Percentiles rank a stretch among this genome's conserved stretches.
Evolutionary conservation across 92 coral and sea anemone genomes (phyloP).

Genomic region (Ricordea florida): DNA sequence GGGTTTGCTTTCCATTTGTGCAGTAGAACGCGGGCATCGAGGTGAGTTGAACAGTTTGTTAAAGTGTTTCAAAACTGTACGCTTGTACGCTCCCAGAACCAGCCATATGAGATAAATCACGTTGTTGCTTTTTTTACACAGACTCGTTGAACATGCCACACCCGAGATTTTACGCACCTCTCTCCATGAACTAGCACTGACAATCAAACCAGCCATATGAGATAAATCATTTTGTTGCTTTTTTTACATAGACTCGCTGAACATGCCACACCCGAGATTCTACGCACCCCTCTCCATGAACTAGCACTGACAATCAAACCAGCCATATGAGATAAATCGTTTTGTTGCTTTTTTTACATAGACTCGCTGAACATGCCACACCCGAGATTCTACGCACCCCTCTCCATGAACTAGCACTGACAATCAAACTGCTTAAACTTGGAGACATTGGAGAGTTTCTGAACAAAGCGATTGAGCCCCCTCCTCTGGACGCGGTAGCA

Average conservation of each 20-base stretch:
- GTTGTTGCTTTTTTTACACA: not conserved
- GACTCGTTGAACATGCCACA: constrained; percentile 97
- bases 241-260: constrained; percentile 77
- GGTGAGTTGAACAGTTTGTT: constrained; percentile 57
- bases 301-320: constrained; percentile 91
- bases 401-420: constrained; percentile 93
- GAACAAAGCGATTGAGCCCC: constrained; percentile 98
- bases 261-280: constrained; percentile 98
- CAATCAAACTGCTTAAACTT: constrained; percentile 88
- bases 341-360: not conserved
- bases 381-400: constrained; percentile 98
- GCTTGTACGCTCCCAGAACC: no score
- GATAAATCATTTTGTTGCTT: not conserved
- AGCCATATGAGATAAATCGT: no score
- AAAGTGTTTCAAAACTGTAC: no score
- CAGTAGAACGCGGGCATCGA: constrained; percentile 93
- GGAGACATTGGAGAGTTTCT: constrained; percentile 95
- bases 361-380: constrained; percentile 98
- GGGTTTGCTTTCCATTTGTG: constrained; percentile 98
- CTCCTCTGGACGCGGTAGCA: constrained; percentile 97
- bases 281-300: constrained; percentile 97
- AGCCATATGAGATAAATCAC: no score
- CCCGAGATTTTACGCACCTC: constrained; percentile 98
- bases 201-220: no score
- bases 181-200: constrained; percentile 93